These are phyloP conservation scores for Enchytraeus crypticus DNA, from an alignment of 2,888 invertebrate species.

Conservation along the genomic window DNA sequence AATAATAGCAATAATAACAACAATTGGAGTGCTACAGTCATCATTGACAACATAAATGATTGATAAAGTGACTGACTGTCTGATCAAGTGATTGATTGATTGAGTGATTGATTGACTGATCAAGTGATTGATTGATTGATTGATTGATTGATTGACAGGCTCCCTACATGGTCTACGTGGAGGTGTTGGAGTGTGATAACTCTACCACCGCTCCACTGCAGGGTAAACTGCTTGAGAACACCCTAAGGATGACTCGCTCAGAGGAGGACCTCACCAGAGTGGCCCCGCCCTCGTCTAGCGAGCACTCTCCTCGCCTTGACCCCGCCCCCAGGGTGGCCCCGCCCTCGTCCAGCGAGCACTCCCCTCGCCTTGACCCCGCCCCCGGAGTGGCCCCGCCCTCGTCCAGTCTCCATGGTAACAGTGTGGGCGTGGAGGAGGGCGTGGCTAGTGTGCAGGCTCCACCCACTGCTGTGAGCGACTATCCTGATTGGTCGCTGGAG, in stretches of 20 bases:
- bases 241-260: conserved; percentile 47
- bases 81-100: no score
- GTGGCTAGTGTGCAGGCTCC: neutral
- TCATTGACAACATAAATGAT: no score
- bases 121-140: no score
- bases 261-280: conserved; percentile 8
- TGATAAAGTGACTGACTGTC: no score
- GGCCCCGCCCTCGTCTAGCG: neutral
- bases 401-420: no score
- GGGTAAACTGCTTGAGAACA: conserved; percentile 59
- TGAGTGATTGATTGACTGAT: no score
- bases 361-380: neutral
- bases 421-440: no score
- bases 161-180: conserved; percentile 95
- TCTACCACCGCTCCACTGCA: conserved; percentile 76
- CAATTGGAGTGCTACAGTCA: no score
- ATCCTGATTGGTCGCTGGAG: conserved; percentile 90
- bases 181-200: conserved; percentile 81
- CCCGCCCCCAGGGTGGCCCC: neutral
- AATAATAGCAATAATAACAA: no score
- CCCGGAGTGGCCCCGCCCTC: neutral
- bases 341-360: neutral
- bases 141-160: no score
- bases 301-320: neutral
- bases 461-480: conserved; percentile 51